Evolutionary conservation across 1,140 invertebrate genomes (phyloP), one percentile per base, ranked within the genome.

Genomic region (Argopecten irradians): DNA sequence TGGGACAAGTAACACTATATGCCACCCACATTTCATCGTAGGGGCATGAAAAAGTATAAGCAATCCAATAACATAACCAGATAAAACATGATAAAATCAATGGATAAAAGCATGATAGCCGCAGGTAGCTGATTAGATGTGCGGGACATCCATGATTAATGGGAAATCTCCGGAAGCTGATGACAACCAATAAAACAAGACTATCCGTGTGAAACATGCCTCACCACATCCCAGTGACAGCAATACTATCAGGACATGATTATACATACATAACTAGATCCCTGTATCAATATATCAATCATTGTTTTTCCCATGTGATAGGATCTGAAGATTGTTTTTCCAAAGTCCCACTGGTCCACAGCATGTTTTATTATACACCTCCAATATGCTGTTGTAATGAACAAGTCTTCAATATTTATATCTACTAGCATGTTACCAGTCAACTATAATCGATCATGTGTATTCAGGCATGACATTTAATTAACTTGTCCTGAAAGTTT

Each of bases 251-350:
- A 46, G 43, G n/a, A 71, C 55, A 28, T 71, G 28, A n/a, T 28
- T 71, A 71, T 71, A n/a, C 5, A 71, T 3, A n/a, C 55, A 71
- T 46, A 16, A 71, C 55, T 28, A 71, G 55, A 28, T 46, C 43
- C 13, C 28, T 0, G 5, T 71, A 71, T 71, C 55, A 71, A n/a
- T n/a, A 71, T 71, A 5, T 71, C 55, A 71, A 71, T 71, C 55
- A 11, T n/a, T 55, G 22, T 55, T 55, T 46, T 71, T 71, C 55
- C 55, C 55, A 7, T n/a, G 55, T 71, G 55, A 28, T 71, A 71
- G 7, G 55, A 71, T 71, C 55, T 71, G n/a, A 71, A 71, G 55
- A 71, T 71, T 71, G n/a, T 71, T 71, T 71, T 55, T 28, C 55
- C 22, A 19, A n/a, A 46, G 43, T 46, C 43, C 43, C 19, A 28